phyloP scores from a whole-genome alignment of 1,140 invertebrate genomes.

The Leptoteleia sp. region DNA sequence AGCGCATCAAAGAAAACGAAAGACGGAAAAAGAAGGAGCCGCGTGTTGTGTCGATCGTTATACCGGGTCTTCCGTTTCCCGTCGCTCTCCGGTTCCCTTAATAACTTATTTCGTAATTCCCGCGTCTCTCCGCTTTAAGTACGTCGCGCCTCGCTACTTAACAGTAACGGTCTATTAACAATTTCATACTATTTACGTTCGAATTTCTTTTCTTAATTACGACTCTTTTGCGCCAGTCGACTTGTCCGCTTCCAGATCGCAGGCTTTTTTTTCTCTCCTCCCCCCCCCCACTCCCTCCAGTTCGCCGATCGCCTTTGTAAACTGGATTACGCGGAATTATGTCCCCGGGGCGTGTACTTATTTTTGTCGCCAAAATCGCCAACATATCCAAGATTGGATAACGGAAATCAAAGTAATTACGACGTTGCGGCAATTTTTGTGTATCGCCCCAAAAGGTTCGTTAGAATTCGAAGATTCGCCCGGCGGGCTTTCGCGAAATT shows the following conservation, averaged over 20 bases:
- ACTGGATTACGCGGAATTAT: not conserved
- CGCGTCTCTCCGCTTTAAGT: conserved; percentile 46
- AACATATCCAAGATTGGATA: no score
- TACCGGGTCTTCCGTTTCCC: conserved; percentile 55
- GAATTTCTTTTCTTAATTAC: conserved; percentile 31
- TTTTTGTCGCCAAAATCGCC: no score
- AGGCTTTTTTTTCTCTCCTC: no score
- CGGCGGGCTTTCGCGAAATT: no score
- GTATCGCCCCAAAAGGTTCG: no score
- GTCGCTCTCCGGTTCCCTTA: conserved; percentile 51
- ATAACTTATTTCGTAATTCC: conserved; percentile 65
- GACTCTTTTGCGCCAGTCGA: not conserved
- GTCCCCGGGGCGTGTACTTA: no score
- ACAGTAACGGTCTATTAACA: conserved; percentile 34
- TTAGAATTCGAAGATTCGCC: no score
- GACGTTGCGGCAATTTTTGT: no score
- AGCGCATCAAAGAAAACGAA: conserved; percentile 38
- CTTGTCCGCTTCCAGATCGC: not conserved
- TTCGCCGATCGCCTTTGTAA: not conserved
- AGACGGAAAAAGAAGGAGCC: conserved; percentile 44
- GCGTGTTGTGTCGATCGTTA: conserved; percentile 57
- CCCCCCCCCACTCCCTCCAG: not conserved
- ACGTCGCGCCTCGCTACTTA: conserved; percentile 48
- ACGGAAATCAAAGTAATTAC: no score
- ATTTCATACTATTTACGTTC: conserved; percentile 33